Percentiles rank a stretch among this genome's conserved stretches.
Evolutionary conservation across 2,888 invertebrate species (phyloP).

Genomic region (Notodonta dromedarius): DNA sequence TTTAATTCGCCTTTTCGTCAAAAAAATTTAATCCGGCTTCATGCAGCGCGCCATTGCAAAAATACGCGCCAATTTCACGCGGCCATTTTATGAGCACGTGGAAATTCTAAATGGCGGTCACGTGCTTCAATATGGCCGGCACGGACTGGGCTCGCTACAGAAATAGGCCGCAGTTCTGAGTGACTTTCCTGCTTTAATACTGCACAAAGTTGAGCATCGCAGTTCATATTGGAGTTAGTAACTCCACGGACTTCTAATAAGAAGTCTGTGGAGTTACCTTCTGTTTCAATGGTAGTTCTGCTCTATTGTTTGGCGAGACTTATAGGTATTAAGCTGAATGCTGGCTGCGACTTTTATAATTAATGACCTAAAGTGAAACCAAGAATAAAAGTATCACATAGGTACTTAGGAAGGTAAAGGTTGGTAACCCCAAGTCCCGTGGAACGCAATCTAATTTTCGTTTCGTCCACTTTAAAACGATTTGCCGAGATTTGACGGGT

Average conservation of each 20-base stretch:
- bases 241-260: too few relatives aligned
- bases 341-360: too few relatives aligned
- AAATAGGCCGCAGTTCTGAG: slow-evolving; percentile 20
- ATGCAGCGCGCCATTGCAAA: neutral
- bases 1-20: too few relatives aligned
- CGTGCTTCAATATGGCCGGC: slow-evolving; percentile 30
- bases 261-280: neutral
- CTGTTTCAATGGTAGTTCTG: too few relatives aligned
- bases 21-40: neutral
- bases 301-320: neutral
- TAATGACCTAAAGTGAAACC: neutral
- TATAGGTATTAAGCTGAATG: too few relatives aligned
- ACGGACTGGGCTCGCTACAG: slow-evolving; percentile 11
- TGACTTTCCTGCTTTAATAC: slow-evolving; percentile 15
- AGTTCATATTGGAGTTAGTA: neutral
- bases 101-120: slow-evolving; percentile 30
- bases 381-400: neutral
- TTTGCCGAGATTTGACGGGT: slow-evolving; percentile 24
- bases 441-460: slow-evolving; percentile 30
- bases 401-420: neutral
- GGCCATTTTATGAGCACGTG: slow-evolving; percentile 4
- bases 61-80: slow-evolving; percentile 25
- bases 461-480: slow-evolving; percentile 27
- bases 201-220: slow-evolving; percentile 9
- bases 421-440: neutral